Conservation (phyloP, 64 coral and sea anemone genomes). For the Pocillopora verrucosa region DNA sequence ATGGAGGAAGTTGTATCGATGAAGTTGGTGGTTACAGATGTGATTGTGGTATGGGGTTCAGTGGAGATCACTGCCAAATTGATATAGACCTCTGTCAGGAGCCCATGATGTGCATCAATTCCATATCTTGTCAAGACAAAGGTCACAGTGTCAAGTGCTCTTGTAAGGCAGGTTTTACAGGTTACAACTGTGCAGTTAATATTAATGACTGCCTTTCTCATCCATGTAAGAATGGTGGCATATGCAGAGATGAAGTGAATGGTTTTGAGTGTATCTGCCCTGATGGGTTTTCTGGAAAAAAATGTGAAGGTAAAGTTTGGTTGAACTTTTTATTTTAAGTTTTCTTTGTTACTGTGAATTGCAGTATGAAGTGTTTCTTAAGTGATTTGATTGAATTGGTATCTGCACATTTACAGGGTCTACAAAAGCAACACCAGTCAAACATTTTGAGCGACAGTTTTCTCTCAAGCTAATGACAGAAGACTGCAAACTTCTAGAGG, state of each 20-base stretch:
- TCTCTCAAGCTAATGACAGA: constrained; percentile 78
- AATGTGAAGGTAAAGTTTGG: constrained; percentile 76
- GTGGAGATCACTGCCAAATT: constrained; percentile 74
- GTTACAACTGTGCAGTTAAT: constrained; percentile 92
- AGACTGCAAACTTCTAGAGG: constrained; percentile 78
- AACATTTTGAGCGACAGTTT: constrained; percentile 14
- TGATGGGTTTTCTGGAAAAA: constrained; percentile 67
- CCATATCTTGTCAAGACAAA: constrained; percentile 76
- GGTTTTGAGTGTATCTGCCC: constrained; percentile 79
- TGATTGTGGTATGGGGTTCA: constrained; percentile 85
- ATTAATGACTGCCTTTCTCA: constrained; percentile 82
- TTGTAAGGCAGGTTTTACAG: constrained; percentile 84
- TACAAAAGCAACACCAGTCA: background rate
- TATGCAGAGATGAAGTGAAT: constrained; percentile 78
- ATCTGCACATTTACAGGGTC: background rate
- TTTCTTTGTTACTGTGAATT: too few relatives aligned
- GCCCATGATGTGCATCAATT: constrained; percentile 73
- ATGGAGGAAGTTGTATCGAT: constrained; percentile 89
- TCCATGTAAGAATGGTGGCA: constrained; percentile 93
- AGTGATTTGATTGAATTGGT: background rate
- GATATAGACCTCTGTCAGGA: constrained; percentile 93
- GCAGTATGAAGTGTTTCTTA: background rate
- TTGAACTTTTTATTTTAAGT: background rate
- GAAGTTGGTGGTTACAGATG: constrained; percentile 84
- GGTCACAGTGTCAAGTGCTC: constrained; percentile 73